A percentile compares a stretch with the other conserved stretches of the same genome.
Evolutionary conservation across 2,113 vertebrate species (phyloP).

Genomic region (Chascanopsetta lugubris): DNA sequence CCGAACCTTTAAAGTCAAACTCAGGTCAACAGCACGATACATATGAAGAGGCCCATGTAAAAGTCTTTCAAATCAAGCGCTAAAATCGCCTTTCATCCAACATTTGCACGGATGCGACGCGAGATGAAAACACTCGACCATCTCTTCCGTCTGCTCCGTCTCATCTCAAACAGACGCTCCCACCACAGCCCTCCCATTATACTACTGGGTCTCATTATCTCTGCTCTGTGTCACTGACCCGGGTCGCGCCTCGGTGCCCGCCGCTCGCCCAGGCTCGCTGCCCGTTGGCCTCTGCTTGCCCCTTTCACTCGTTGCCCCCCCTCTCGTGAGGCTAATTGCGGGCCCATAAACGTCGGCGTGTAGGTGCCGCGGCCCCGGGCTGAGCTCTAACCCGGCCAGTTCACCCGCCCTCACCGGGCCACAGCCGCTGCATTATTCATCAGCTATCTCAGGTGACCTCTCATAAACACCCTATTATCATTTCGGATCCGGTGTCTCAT

Average conservation of each 20-base stretch:
- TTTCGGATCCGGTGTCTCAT: constrained; percentile 79
- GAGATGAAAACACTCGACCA: background rate
- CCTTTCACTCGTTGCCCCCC: constrained; percentile 26
- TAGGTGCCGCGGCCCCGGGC: constrained; percentile 8
- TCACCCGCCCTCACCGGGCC: constrained; percentile 44
- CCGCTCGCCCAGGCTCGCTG: constrained; percentile 19
- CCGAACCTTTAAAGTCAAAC: no score
- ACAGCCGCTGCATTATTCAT: constrained; percentile 72
- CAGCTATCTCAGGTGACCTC: constrained; percentile 62
- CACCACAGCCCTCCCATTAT: background rate
- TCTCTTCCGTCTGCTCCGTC: background rate
- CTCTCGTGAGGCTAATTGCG: constrained; percentile 1
- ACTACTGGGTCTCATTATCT: constrained; percentile 40
- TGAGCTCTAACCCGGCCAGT: constrained; percentile 38
- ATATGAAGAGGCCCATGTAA: no score
- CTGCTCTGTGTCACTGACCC: constrained; percentile 29
- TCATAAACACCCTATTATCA: constrained; percentile 74
- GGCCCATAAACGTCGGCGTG: constrained; percentile 28
- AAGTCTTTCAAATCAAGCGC: no score
- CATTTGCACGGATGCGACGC: background rate
- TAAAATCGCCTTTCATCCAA: no score
- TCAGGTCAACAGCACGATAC: no score
- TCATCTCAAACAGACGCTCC: background rate
- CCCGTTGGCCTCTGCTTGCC: constrained; percentile 56
- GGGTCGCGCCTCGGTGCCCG: constrained; percentile 3